Evolutionary conservation across 1,140 invertebrate genomes (phyloP), one percentile per base, ranked within the genome.

Genomic region (Trissolcus basalis): DNA sequence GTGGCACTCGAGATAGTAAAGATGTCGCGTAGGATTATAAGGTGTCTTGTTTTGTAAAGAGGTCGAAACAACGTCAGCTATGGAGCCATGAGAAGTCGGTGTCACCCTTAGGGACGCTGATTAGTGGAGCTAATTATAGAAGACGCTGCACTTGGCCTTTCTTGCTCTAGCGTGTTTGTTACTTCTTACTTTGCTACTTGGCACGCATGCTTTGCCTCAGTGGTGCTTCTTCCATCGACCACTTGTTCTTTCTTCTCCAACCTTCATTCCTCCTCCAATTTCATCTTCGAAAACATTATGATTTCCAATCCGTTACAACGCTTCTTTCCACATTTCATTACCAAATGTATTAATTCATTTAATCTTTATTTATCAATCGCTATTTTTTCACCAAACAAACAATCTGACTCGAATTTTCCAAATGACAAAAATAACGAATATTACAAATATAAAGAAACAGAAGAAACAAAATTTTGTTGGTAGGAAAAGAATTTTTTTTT

Each of bases 111-210:
- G 12, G 47, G 64, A 60, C 74, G 72, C 75, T 81, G 84, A 84
- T 85, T 82, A 84, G 81, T 80, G 77, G 71, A 80, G 82, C 81
- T 84, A 85, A 85, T 85, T 81, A 84, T 79, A 73, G 45, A 59
- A 80, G 69, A 79, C 61, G 64, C 68, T 78, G 68, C 59, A 53
- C 73, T 78, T 77, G 78, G 61, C 77, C 67, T 51, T 68, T 75
- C 61, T 74, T 51, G 45, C 56, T 77, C 71, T 58, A 55, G 79
- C 72, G 78, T 74, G 80, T 83, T 74, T 77, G 63, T 60, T 78
- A 80, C 70, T 80, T 80, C 65, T 78, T 73, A 64, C 53, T 68
- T 67, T 65, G 58, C 47, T 79, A 54, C 70, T 59, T 68, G 55
- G 68, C 67, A 64, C 53, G 75, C 71, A 64, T 65, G 80, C 75